Evolutionary conservation across 1,140 invertebrate genomes (phyloP), one percentile per base, ranked within the genome.

Genomic region (Penaeus indicus): DNA sequence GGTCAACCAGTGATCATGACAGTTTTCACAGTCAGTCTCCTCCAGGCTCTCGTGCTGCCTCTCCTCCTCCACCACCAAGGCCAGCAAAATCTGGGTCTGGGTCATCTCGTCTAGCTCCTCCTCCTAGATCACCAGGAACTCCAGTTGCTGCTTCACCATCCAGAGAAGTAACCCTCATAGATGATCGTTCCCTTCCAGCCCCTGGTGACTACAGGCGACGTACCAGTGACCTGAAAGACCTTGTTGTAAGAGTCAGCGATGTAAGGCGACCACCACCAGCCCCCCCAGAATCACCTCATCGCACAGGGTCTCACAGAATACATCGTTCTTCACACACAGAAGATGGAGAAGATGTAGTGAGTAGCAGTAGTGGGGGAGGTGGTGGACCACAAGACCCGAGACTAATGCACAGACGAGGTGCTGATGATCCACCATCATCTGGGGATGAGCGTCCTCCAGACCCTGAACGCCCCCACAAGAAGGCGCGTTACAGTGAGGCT

Each of bases 1-100:
- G 92, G 64, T 92, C 91, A 62, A 91, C 91, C 69, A 92, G 92
- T 89, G 92, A 92, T 62, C 92, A 92, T 64, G 92, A 92, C 42
- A 92, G 92, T 75, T 92, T 91, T 78, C 92, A 91, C 63, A 92
- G 92, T 81, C 91, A 92, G 78, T 92, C 92, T 19, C 92, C 92
- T 38, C 91, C 92, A 25, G 85, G 86, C 47, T 90, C 91, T 32
- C 90, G 90, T 38, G 79, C 91, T 27, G 77, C 89, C 64, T 85
- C 90, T 77, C 88, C 90, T 11, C 90, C 86, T 2, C 82, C 90
- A 1, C 78, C 82, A 7, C 75, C 84, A 67, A 67, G 87, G 47
- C 80, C 87, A 16, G 11, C 79, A 21, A 89, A 85, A 62, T 83
- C 82, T 25, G 62, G 47, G 61, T 81, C 82, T 32, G 42, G 42